Base-by-base conservation (phyloP, 2,113 vertebrate genomes). In the Burhinus bistriatus region DNA sequence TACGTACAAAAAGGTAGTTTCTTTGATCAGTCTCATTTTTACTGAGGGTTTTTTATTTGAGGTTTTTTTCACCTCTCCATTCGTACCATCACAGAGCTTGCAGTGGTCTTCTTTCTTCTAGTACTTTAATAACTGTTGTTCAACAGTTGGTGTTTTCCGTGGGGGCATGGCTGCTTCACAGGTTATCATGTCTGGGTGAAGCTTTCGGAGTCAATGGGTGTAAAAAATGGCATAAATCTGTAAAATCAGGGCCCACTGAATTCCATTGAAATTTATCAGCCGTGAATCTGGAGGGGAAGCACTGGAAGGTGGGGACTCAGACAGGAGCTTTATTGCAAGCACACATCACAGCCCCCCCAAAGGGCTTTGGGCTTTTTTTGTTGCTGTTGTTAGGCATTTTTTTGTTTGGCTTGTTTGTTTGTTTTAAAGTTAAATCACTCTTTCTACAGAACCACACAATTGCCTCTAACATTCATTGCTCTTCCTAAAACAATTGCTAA, bases 151-250 rank as follows among this genome's bases (percentile, higher is more conserved):
- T 0, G 8, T 29, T 22, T 2, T 21, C 29, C 6, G 26, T 6
- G 47, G 5, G 49, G 38, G 49, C 38, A 17, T 2, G 9, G n/a
- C 20, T 21, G n/a, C 27, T 11, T 32, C 57, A 15, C 20, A 9
- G 4, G 1, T 18, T 3, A 1, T 0, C 1, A 0, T 20, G 32
- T n/a, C 51, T 36, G 25, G 17, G 23, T 6, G 18, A 80, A 59
- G 57, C 61, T 64, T 18, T 36, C 1, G 1, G 19, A 30, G 52
- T 6, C 79, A 19, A 11, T 4, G 6, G 29, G 40, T 52, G 5
- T 6, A 75, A 27, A 3, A 30, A 75, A 38, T 1, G 5, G 22
- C 44, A 79, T 9, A 29, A 64, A 42, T 26, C 40, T 5, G 9
- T 57, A 57, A 57, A 52, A 64, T 13, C 34, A 22, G 30, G 30